Evolutionary conservation across 2,888 invertebrate species (phyloP).

Genomic region (Clostera curtula): DNA sequence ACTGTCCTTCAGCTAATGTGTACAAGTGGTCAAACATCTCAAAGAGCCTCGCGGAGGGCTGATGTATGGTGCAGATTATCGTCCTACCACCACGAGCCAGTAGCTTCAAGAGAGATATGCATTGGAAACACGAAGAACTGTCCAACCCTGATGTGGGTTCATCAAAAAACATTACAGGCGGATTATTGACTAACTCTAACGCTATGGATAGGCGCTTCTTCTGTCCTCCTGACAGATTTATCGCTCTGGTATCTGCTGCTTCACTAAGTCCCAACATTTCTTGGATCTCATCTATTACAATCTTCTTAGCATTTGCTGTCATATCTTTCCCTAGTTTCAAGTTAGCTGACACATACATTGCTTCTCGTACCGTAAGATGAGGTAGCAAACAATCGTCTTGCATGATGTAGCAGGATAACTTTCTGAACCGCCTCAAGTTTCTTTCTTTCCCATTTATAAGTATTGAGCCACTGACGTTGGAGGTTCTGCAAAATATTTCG

Average conservation of each 20-base stretch:
- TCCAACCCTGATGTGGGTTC: constrained; percentile 96
- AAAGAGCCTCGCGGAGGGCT: constrained; percentile 95
- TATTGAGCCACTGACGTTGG: constrained; percentile 89
- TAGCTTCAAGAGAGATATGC: constrained; percentile 90
- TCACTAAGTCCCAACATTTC: constrained; percentile 89
- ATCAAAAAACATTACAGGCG: constrained; percentile 98
- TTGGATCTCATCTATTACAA: constrained; percentile 89
- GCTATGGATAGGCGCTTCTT: constrained; percentile 93
- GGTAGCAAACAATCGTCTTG: constrained; percentile 93
- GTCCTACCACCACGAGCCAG: constrained; percentile 91
- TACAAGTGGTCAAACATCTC: constrained; percentile 97
- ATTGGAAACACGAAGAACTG: constrained; percentile 95
- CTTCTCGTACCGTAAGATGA: constrained; percentile 92
- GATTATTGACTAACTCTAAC: constrained; percentile 94
- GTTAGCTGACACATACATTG: constrained; percentile 95
- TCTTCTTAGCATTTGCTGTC: constrained; percentile 81
- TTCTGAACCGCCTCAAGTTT: constrained; percentile 90
- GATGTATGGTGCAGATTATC: constrained; percentile 97
- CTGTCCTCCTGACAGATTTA: constrained; percentile 92
- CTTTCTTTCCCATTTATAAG: constrained; percentile 91
- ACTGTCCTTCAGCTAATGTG: constrained; percentile 93
- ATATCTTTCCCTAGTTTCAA: constrained; percentile 91
- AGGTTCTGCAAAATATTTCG: constrained; percentile 83
- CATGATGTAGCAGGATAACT: constrained; percentile 97
- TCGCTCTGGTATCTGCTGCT: constrained; percentile 85